Evolutionary conservation across 2,888 invertebrate species (phyloP).

Genomic region (Latrodectus hesperus): DNA sequence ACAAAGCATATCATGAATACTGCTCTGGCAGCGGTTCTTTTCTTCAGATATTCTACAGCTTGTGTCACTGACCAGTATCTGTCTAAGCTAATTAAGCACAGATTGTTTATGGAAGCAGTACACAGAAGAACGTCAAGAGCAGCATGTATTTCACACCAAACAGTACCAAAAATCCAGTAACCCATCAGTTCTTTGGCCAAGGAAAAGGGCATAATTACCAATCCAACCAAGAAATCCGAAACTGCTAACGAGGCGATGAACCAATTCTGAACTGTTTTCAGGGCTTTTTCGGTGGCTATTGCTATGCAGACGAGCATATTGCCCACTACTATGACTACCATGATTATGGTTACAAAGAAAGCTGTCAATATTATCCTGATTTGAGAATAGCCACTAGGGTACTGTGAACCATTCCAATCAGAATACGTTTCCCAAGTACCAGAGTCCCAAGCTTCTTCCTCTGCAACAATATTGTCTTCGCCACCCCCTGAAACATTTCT

Average conservation of each 20-base stretch:
- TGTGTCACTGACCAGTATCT: constrained; percentile 98
- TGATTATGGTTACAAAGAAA: constrained; percentile 90
- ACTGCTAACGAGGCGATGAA: constrained; percentile 97
- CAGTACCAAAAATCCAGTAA: constrained; percentile 96
- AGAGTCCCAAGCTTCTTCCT: not conserved
- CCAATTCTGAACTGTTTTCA: constrained; percentile 98
- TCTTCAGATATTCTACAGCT: constrained; percentile 92
- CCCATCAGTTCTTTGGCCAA: constrained; percentile 98
- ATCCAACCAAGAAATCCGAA: constrained; percentile 93
- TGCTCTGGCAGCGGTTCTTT: constrained; percentile 91
- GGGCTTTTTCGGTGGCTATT: constrained; percentile 93
- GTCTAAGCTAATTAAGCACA: constrained; percentile 96
- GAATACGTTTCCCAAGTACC: constrained; percentile 7
- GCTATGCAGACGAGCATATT: constrained; percentile 98
- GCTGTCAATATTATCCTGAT: constrained; percentile 92
- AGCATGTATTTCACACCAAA: constrained; percentile 97
- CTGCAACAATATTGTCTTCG: not conserved
- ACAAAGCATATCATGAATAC: constrained; percentile 96
- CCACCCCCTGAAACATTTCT: constrained; percentile 42
- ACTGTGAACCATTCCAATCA: constrained; percentile 74
- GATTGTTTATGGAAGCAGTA: constrained; percentile 97
- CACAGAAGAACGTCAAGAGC: constrained; percentile 96
- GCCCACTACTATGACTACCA: constrained; percentile 96
- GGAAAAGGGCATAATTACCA: constrained; percentile 97
- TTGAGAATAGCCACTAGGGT: constrained; percentile 92